Conservation (phyloP, 1,140 invertebrate genomes). For the Drosophila ogumai region DNA sequence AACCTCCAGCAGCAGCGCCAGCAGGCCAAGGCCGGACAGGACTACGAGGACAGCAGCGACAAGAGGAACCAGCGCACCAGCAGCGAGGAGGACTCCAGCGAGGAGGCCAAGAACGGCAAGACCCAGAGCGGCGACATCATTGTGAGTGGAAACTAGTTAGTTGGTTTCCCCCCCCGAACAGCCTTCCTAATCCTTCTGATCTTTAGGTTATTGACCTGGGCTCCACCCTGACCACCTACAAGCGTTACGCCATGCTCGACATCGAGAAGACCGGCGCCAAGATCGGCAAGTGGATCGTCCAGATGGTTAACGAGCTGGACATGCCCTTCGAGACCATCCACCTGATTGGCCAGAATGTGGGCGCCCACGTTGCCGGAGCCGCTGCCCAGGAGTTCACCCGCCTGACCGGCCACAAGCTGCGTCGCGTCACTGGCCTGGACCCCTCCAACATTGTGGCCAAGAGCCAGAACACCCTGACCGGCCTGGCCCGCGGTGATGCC, state of each 20-base stretch:
- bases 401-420: slow-evolving; percentile 84
- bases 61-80: slow-evolving; percentile 44
- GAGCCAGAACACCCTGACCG: slow-evolving; percentile 85
- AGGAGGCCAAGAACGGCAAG: slow-evolving; percentile 43
- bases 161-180: background rate
- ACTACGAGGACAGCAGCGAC: slow-evolving; percentile 41
- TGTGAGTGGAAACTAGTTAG: slow-evolving; percentile 9
- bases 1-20: slow-evolving; percentile 63
- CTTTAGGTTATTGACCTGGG: slow-evolving; percentile 59
- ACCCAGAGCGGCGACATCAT: slow-evolving; percentile 60
- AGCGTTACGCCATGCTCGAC: slow-evolving; percentile 67
- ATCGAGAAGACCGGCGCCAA: slow-evolving; percentile 65
- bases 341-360: slow-evolving; percentile 71
- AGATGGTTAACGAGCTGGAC: slow-evolving; percentile 66
- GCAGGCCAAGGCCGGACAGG: slow-evolving; percentile 38
- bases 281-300: slow-evolving; percentile 59
- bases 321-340: slow-evolving; percentile 79
- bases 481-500: slow-evolving; percentile 86
- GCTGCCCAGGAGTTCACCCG: slow-evolving; percentile 88
- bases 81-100: slow-evolving; percentile 66
- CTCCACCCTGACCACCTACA: slow-evolving; percentile 60
- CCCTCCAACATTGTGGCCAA: slow-evolving; percentile 89
- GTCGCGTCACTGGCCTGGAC: slow-evolving; percentile 89
- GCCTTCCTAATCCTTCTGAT: background rate
- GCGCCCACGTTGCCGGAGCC: slow-evolving; percentile 86